phyloP scores from a whole-genome alignment of 2,797 vertebrate genomes.

The Melopsittacus undulatus region DNA sequence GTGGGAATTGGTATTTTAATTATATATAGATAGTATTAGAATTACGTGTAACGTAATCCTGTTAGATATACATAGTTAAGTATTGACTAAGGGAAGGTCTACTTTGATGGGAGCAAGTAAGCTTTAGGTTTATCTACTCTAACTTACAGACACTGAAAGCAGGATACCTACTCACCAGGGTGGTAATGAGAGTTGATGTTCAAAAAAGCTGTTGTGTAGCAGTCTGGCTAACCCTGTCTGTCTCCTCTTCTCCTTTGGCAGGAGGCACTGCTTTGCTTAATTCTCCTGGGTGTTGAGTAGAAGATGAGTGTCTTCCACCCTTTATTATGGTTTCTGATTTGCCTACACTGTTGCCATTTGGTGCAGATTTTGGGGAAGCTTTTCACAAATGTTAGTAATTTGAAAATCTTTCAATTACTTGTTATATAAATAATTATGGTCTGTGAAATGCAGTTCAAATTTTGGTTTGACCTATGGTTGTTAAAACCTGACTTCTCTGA shows the following conservation, averaged over 20 bases:
- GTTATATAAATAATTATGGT: neutral
- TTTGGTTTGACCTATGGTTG: conserved; percentile 11
- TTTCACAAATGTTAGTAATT: neutral
- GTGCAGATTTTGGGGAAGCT: neutral
- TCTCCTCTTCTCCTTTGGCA: neutral
- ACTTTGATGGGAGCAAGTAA: neutral
- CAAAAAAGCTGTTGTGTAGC: neutral
- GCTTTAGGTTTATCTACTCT: neutral
- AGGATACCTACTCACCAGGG: neutral
- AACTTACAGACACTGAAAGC: neutral
- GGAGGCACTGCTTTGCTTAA: neutral
- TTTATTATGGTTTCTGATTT: neutral
- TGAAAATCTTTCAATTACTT: neutral
- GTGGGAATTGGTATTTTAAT: neutral
- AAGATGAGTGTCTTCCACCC: neutral
- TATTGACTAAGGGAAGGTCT: neutral
- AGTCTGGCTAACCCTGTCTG: neutral
- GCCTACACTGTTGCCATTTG: neutral
- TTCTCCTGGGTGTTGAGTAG: neutral
- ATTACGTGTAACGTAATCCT: fast-evolving
- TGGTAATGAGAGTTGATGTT: neutral
- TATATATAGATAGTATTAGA: neutral
- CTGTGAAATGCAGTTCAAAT: neutral
- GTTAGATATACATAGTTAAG: neutral
- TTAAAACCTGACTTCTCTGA: neutral